These are phyloP conservation scores for Nipponacmea schrenckii DNA, from an alignment of 2,888 invertebrate genomes.

Conservation along the genomic window DNA sequence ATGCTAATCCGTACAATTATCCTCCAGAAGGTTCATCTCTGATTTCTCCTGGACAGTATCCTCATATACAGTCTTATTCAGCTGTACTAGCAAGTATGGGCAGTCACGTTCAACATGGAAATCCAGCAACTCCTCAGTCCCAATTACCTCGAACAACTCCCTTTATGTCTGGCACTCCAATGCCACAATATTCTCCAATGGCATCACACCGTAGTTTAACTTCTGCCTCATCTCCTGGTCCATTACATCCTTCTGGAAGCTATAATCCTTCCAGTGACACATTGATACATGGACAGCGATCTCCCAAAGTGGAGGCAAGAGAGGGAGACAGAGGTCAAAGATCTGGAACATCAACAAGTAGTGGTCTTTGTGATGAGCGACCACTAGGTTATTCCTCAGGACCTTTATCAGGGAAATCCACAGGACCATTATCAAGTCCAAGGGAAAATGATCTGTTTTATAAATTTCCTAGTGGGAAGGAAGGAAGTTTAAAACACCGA, in stretches of 20 bases:
- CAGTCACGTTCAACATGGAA: constrained; percentile 53
- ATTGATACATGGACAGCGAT: constrained; percentile 10
- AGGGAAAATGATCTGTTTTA: constrained; percentile 36
- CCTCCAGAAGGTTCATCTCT: constrained; percentile 29
- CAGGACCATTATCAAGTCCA: constrained; percentile 14
- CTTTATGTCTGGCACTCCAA: constrained; percentile 19
- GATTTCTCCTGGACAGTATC: constrained; percentile 37
- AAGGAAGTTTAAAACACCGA: constrained; percentile 75
- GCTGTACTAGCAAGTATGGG: constrained; percentile 63
- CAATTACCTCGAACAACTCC: constrained; percentile 45
- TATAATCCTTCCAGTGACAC: constrained; percentile 13
- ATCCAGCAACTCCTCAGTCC: constrained; percentile 34
- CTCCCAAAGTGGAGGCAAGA: constrained; percentile 21
- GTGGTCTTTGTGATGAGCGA: constrained; percentile 14
- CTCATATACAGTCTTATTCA: constrained; percentile 58
- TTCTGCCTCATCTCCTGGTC: constrained; percentile 41
- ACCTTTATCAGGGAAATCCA: constrained; percentile 3
- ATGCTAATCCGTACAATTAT: constrained; percentile 38
- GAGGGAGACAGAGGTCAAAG: constrained; percentile 17
- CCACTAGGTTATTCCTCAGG: neutral
- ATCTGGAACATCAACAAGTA: constrained; percentile 15
- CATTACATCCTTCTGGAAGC: constrained; percentile 15
- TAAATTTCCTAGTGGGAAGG: constrained; percentile 70
- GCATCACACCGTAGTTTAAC: constrained; percentile 32
- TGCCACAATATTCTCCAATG: constrained; percentile 40